phyloP scores from a whole-genome alignment of 2,113 vertebrate species.

The Mus pahari region DNA sequence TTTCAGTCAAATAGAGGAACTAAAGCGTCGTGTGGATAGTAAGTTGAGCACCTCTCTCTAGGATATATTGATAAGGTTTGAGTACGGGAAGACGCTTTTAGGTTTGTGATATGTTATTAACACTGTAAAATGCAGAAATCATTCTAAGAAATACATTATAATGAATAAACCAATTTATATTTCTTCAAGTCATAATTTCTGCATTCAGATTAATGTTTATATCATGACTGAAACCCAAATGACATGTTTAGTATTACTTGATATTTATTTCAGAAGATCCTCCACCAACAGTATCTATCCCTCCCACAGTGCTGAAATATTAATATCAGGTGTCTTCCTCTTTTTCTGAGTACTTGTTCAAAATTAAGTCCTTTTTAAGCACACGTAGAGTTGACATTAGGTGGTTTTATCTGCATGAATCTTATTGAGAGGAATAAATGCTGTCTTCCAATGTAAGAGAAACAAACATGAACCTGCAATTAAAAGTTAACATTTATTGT shows the following conservation, averaged over 20 bases:
- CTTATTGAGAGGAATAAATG: slow-evolving; percentile 46
- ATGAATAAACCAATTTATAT: slow-evolving; percentile 5
- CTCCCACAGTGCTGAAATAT: background rate
- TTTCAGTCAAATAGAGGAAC: background rate
- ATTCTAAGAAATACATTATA: background rate
- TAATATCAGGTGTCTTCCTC: background rate
- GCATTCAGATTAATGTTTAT: background rate
- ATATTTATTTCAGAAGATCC: background rate
- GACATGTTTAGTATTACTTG: no score
- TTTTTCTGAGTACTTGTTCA: slow-evolving; percentile 1
- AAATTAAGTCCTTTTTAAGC: background rate
- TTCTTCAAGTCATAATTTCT: background rate
- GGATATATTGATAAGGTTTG: background rate
- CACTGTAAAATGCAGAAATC: background rate
- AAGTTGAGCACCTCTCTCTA: background rate
- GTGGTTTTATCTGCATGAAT: background rate
- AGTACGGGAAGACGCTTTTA: background rate
- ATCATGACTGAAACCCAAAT: background rate
- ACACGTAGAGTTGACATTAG: background rate
- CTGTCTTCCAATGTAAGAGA: slow-evolving; percentile 28
- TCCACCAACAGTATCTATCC: background rate
- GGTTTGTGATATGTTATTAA: background rate
- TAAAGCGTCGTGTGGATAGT: no score
- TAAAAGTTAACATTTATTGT: slow-evolving; percentile 55
- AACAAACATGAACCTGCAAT: background rate